phyloP scores from a whole-genome alignment of 2,113 vertebrate species.

The Morone saxatilis region DNA sequence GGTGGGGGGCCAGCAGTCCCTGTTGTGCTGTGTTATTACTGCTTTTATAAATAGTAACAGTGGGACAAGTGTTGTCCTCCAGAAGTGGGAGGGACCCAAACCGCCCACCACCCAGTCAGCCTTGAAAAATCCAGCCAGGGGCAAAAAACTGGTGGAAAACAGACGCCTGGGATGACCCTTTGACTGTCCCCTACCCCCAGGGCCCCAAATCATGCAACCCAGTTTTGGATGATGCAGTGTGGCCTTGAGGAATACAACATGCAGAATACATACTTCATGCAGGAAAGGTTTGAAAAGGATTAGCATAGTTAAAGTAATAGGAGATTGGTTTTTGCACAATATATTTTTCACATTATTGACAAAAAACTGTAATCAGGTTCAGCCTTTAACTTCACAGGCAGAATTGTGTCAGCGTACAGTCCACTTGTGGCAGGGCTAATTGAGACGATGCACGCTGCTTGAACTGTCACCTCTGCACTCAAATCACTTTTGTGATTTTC shows the following conservation, averaged over 20 bases:
- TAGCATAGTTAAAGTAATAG: background rate
- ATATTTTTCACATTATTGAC: too few relatives aligned
- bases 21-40: conserved; percentile 14
- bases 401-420: too few relatives aligned
- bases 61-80: conserved; percentile 14
- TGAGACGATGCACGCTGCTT: too few relatives aligned
- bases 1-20: background rate
- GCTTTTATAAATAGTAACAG: conserved; percentile 30
- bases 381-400: too few relatives aligned
- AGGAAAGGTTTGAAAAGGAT: background rate
- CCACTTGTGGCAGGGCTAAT: too few relatives aligned
- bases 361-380: too few relatives aligned
- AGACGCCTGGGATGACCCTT: conserved; percentile 1
- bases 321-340: too few relatives aligned
- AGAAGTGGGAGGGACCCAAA: background rate
- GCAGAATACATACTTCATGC: background rate
- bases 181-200: background rate
- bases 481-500: too few relatives aligned
- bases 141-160: conserved; percentile 23
- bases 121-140: background rate
- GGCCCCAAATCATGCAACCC: conserved; percentile 9
- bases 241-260: background rate
- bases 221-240: background rate
- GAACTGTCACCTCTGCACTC: too few relatives aligned
- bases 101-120: background rate